Base-by-base conservation (phyloP, 2,797 vertebrate species). In the Poecilia wingei region DNA sequence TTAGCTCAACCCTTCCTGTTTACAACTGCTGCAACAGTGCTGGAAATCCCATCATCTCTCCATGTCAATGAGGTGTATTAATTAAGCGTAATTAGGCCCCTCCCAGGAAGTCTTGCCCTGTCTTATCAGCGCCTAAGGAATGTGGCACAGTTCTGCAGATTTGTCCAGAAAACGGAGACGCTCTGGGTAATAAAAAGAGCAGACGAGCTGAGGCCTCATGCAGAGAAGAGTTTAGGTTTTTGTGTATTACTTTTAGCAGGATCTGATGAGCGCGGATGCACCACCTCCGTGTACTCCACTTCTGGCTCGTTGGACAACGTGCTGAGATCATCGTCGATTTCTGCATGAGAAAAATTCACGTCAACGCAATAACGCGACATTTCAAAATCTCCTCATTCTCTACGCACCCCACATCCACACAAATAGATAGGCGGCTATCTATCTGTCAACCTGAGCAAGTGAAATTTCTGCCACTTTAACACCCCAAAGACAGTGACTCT, bases 281-380 rank as follows among this genome's bases (percentile, higher is more conserved):
- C 95, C 79, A 98, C 98, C 90, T 98, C 97, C 0, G 98, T 98
- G 92, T 98, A 98, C 84, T 97, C 96, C 89, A 97, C 96, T 0
- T 98, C 96, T 3, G 88, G 91, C 81, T 94, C 95, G 0, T 83
- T 86, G 33, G 86, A 87, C 82, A 78, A 77, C 25, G 83, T 25
- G 14, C 92, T 92, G 92, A 86, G 92, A 79, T 88, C 92, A 22
- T 94, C 92, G 0, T 90, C 88, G 1, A 72, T 83, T 31, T 46
- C 93, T 94, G 78, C 41, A 87, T 13, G 53, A 69, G 79, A 33
- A 77, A 28, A 57, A 75, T 1, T 51, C 28, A 76, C 5, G 7
- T 49, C 78, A 31, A 79, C 13, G 47, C 16, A 55, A 1, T 46
- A 7, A 77, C 22, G 16, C 13, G 16, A 33, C 57, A 14, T 61